phyloP scores from a whole-genome alignment of 2,797 vertebrate genomes.

The Pantherophis vulpinus region DNA sequence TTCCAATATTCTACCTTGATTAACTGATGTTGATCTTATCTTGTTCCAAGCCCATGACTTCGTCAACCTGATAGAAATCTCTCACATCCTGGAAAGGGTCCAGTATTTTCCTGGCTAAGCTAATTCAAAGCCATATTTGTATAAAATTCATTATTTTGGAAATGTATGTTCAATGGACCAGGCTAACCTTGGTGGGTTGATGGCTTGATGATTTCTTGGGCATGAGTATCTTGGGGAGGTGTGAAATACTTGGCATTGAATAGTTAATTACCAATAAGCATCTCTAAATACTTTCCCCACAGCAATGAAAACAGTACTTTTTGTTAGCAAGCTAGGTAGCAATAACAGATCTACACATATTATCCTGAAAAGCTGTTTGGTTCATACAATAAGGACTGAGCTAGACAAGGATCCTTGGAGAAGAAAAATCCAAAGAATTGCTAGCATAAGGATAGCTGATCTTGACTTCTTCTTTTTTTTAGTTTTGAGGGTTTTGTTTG shows the following conservation, averaged over 20 bases:
- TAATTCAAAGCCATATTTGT: background rate
- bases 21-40: background rate
- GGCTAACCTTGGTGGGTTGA: background rate
- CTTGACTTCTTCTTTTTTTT: background rate
- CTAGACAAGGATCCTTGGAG: background rate
- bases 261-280: background rate
- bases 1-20: background rate
- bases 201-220: background rate
- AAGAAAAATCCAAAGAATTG: background rate
- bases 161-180: background rate
- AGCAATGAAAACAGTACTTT: background rate
- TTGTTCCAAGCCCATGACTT: background rate
- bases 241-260: background rate
- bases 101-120: background rate
- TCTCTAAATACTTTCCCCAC: background rate
- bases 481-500: background rate
- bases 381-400: background rate
- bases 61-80: background rate
- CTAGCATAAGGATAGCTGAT: background rate
- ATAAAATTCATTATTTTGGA: background rate
- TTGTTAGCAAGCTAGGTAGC: background rate
- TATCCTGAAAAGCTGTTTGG: background rate
- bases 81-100: background rate
- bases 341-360: background rate
- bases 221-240: background rate